phyloP scores from a whole-genome alignment of 2,888 invertebrate genomes.

The Sinopyrophorus schimmeli region DNA sequence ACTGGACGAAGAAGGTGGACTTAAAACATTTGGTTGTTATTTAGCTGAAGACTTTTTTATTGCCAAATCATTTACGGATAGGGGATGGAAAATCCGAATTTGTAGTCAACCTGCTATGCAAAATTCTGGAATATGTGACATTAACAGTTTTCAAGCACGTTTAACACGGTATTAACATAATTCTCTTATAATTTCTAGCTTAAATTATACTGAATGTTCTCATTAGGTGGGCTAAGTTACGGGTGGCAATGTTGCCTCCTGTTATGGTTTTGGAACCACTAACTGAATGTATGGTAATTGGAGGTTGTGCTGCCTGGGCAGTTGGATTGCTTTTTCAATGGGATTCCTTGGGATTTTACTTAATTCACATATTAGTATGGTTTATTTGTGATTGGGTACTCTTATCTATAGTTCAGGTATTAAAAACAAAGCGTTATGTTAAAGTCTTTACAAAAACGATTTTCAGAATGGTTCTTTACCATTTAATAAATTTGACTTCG shows the following conservation, averaged over 20 bases:
- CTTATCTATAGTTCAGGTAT: constrained; percentile 80
- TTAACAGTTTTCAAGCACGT: constrained; percentile 83
- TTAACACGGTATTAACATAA: constrained; percentile 61
- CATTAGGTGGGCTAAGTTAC: constrained; percentile 94
- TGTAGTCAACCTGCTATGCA: constrained; percentile 94
- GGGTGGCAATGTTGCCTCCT: constrained; percentile 94
- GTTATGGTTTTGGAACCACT: constrained; percentile 91
- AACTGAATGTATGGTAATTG: constrained; percentile 92
- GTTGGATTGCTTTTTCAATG: constrained; percentile 80
- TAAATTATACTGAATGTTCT: no score
- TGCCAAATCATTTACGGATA: constrained; percentile 83
- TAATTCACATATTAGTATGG: constrained; percentile 93
- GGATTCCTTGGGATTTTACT: constrained; percentile 88
- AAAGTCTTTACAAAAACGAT: constrained; percentile 5
- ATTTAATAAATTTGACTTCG: constrained; percentile 93
- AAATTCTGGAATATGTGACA: constrained; percentile 88
- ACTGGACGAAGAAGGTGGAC: constrained; percentile 89
- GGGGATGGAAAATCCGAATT: constrained; percentile 89
- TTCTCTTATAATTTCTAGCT: no score
- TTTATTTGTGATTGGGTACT: constrained; percentile 95
- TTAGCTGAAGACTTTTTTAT: constrained; percentile 99
- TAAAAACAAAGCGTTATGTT: not conserved
- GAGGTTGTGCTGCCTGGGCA: constrained; percentile 90
- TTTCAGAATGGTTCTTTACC: constrained; percentile 86
- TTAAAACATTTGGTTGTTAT: constrained; percentile 89